These are phyloP conservation scores for Orthosia cruda DNA, from an alignment of 2,888 invertebrate genomes.

Conservation along the genomic window DNA sequence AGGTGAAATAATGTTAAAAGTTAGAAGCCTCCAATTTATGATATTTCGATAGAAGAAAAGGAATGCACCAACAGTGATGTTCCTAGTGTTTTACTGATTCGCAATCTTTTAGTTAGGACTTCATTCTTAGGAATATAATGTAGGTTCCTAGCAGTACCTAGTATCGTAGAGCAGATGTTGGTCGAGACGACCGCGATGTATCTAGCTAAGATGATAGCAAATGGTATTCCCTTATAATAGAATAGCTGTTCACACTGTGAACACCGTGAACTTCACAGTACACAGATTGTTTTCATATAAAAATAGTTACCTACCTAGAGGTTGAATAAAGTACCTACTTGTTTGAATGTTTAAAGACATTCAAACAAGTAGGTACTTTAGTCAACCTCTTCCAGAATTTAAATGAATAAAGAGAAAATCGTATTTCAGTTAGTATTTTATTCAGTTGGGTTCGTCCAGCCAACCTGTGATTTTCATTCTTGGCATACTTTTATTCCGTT, in stretches of 20 bases:
- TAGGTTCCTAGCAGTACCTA: neutral
- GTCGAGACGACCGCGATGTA: neutral
- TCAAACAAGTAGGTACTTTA: slow-evolving; percentile 13
- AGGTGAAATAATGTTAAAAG: too few species aligned
- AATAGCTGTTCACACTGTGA: too few species aligned
- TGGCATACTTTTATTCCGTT: slow-evolving; percentile 64
- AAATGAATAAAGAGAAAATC: slow-evolving; percentile 28
- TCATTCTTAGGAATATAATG: neutral
- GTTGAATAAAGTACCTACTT: too few species aligned
- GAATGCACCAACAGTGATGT: too few species aligned
- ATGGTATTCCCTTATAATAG: neutral
- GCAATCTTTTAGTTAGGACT: too few species aligned
- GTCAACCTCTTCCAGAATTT: slow-evolving; percentile 8
- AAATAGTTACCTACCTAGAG: neutral
- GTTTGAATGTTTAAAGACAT: slow-evolving; percentile 18
- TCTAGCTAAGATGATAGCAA: neutral
- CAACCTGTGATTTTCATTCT: slow-evolving; percentile 64
- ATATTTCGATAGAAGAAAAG: too few species aligned
- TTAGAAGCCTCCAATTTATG: too few species aligned
- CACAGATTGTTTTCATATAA: neutral
- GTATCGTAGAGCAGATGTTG: neutral
- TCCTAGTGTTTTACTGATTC: too few species aligned
- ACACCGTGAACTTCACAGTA: too few species aligned
- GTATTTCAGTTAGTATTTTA: slow-evolving; percentile 57
- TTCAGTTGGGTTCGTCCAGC: slow-evolving; percentile 47